Percentiles rank a stretch among this genome's conserved stretches.
These are phyloP conservation scores for Drosophila longiperda DNA, from an alignment of 2,888 invertebrate genomes.

Conservation along the genomic window DNA sequence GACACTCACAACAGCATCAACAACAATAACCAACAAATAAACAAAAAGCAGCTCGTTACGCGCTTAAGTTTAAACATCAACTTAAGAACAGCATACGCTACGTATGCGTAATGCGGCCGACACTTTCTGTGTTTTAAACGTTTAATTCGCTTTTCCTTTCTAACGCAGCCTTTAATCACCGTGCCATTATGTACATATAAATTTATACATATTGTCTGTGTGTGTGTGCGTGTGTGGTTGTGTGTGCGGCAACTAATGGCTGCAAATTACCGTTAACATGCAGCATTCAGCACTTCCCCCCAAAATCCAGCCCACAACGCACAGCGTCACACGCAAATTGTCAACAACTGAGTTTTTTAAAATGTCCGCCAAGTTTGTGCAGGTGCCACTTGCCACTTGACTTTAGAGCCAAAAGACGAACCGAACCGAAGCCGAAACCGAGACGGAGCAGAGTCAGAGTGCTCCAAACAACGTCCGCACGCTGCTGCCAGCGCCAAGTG, in stretches of 20 bases:
- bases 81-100: conserved; percentile 49
- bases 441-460: conserved; percentile 47
- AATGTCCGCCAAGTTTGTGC: conserved; percentile 46
- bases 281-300: conserved; percentile 47
- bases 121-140: conserved; percentile 23
- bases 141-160: conserved; percentile 50
- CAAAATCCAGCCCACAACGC: conserved; percentile 5
- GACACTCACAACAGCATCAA: conserved; percentile 14
- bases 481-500: conserved; percentile 75
- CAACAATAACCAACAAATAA: conserved; percentile 14
- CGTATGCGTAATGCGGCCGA: conserved; percentile 68
- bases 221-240: conserved; percentile 20
- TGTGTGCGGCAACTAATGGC: conserved; percentile 69
- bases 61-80: conserved; percentile 55
- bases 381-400: conserved; percentile 58
- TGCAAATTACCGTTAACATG: conserved; percentile 76
- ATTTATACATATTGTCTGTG: neutral
- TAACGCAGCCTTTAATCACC: conserved; percentile 64
- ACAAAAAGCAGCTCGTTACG: conserved; percentile 61
- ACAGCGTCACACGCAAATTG: conserved; percentile 26
- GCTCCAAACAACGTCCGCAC: conserved; percentile 78
- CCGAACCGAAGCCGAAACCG: conserved; percentile 9
- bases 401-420: conserved; percentile 59
- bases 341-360: conserved; percentile 43
- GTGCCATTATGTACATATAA: conserved; percentile 2